phyloP scores from a whole-genome alignment of 2,888 invertebrate species.

The Shargacucullia verbasci region DNA sequence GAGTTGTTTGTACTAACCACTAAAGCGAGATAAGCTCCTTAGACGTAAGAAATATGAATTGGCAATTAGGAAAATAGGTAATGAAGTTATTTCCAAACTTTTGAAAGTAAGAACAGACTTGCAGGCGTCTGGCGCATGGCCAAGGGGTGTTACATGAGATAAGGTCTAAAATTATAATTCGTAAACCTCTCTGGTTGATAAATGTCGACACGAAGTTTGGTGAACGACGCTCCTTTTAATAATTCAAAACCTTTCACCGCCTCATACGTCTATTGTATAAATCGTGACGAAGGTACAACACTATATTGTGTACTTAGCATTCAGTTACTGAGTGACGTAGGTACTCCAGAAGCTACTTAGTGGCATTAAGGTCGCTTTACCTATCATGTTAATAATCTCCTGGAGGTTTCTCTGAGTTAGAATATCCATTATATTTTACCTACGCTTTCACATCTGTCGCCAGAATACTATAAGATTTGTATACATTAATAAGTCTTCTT shows the following conservation, averaged over 20 bases:
- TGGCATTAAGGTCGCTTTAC: no score
- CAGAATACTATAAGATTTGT: neutral
- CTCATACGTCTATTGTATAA: neutral
- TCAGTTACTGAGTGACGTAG: conserved; percentile 3
- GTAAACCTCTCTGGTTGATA: conserved; percentile 18
- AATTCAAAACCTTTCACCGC: conserved; percentile 6
- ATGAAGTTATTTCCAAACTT: neutral
- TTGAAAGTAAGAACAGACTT: conserved; percentile 4
- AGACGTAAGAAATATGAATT: no score
- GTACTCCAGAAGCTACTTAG: no score
- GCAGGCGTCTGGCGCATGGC: conserved; percentile 13
- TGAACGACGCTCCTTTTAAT: conserved; percentile 11
- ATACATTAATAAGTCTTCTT: neutral
- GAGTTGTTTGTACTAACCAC: no score
- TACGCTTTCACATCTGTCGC: neutral
- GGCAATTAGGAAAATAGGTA: no score
- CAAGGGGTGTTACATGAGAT: conserved; percentile 19
- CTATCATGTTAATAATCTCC: no score
- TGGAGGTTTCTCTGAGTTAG: neutral
- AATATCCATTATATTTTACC: neutral
- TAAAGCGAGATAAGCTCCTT: no score
- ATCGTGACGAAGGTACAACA: conserved; percentile 6
- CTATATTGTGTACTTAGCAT: conserved; percentile 6
- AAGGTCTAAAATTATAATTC: conserved; percentile 19
- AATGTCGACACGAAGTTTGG: conserved; percentile 5